These are phyloP conservation scores for Drosophila persimilis DNA, from an alignment of 1,140 invertebrate species.

Conservation along the genomic window DNA sequence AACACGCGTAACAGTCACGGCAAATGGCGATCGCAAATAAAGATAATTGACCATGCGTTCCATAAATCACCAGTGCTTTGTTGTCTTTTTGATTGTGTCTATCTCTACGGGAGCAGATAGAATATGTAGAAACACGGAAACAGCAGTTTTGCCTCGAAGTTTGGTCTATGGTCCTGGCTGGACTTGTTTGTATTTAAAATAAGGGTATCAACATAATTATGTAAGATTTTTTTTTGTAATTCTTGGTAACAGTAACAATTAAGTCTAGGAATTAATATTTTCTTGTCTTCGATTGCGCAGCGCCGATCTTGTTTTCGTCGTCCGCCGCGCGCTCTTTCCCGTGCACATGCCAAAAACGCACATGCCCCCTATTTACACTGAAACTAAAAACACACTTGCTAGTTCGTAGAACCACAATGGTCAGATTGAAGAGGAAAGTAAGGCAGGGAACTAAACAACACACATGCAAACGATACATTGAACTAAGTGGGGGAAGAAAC, in stretches of 20 bases:
- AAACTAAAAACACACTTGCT: constrained; percentile 22
- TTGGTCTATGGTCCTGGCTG: constrained; percentile 42
- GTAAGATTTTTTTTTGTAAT: constrained; percentile 17
- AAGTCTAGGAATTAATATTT: constrained; percentile 59
- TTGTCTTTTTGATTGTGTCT: not conserved
- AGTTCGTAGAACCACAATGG: constrained; percentile 3
- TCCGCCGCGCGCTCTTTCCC: constrained; percentile 1
- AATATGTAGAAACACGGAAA: not conserved
- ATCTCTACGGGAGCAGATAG: not conserved
- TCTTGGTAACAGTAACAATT: constrained; percentile 71
- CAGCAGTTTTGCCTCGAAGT: not conserved
- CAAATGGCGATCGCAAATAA: constrained; percentile 26
- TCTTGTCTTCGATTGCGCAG: no score
- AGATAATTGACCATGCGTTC: constrained; percentile 34
- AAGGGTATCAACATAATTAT: constrained; percentile 58
- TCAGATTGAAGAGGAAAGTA: constrained; percentile 18
- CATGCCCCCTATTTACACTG: constrained; percentile 45
- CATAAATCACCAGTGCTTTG: constrained; percentile 14
- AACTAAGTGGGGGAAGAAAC: constrained; percentile 10
- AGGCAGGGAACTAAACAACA: constrained; percentile 2
- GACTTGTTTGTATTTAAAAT: constrained; percentile 49
- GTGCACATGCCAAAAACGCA: constrained; percentile 6
- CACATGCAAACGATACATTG: constrained; percentile 20
- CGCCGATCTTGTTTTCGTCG: constrained; percentile 13
- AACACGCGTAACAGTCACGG: constrained; percentile 29